Base-by-base conservation (phyloP, 2,888 invertebrate genomes). In the Alviniconcha strummeri region DNA sequence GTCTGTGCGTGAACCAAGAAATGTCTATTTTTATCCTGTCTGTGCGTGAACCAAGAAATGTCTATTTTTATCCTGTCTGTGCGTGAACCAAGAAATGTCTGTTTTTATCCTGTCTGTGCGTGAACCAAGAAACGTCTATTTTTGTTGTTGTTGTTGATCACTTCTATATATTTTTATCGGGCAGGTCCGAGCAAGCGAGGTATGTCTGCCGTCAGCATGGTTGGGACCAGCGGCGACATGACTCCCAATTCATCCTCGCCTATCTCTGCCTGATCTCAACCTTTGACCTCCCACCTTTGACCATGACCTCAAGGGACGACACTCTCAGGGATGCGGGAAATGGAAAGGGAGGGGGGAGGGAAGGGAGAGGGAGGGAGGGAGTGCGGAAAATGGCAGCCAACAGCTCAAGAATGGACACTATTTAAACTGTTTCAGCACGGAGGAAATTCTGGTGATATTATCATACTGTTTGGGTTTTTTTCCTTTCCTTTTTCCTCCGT, bases 161-260 rank as follows among this genome's bases (percentile, higher is more conserved):
- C 36, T 36, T 36, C n/a, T 36, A 36, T 36, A 36, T 36, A 36
- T 36, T 36, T 36, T 36, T 36, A 36, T 36, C 3, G 36, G 36
- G 36, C 89, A 89, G 90, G 90, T 36, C 90, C 90, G 55, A 88
- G 86, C 78, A 91, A 90, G 82, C 85, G 87, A 67, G 86, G 85
- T 72, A 83, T 87, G 79, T 84, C 87, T 8, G 82, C 83, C 64
- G 88, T 86, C 55, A 87, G 87, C 54, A 86, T 89, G 79, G 88
- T 89, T 11, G 91, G 91, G 67, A 89, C 89, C 83, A 93, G 92
- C 84, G 94, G 93, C 9, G 94, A 94, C 85, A 92, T 93, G 19
- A 94, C 94, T 13, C 94, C 94, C 54, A 94, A 93, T 86, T 93
- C 94, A 13, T 90, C 92, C n/a, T 91, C 90, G 4, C 92, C 92